Conservation (phyloP, 1,140 invertebrate species). For the Drosophila pandora region DNA sequence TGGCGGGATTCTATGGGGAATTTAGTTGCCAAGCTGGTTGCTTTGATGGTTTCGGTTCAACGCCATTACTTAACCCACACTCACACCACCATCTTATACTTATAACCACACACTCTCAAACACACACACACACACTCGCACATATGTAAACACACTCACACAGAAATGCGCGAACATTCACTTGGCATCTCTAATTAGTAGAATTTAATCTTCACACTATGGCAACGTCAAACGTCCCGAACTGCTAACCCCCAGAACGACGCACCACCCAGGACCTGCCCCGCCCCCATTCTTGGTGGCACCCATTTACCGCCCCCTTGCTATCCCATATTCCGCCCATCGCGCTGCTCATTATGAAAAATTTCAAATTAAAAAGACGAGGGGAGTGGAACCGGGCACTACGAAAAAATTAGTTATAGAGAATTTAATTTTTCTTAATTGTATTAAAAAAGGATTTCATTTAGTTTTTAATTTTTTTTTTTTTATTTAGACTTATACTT, state of each 20-base stretch:
- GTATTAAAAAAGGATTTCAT: not conserved
- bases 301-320: slow-evolving; percentile 2
- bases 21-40: slow-evolving; percentile 46
- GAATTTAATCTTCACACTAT: slow-evolving; percentile 83
- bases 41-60: slow-evolving; percentile 58
- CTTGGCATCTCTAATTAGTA: slow-evolving; percentile 82
- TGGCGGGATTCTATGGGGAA: slow-evolving; percentile 29
- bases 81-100: not conserved
- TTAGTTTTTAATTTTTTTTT: too few relatives aligned
- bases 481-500: too few relatives aligned
- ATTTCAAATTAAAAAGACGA: slow-evolving; percentile 79
- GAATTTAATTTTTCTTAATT: not conserved
- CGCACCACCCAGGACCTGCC: too few relatives aligned
- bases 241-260: slow-evolving; percentile 17
- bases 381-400: slow-evolving; percentile 37
- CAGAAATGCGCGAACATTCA: slow-evolving; percentile 77
- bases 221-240: slow-evolving; percentile 69
- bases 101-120: slow-evolving; percentile 11
- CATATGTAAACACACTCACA: slow-evolving; percentile 2
- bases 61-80: slow-evolving; percentile 67
- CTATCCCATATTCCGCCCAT: slow-evolving; percentile 33
- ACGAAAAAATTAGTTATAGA: not conserved
- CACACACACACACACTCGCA: slow-evolving; percentile 5
- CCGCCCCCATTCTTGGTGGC: not conserved
- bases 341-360: slow-evolving; percentile 77